Conservation (phyloP, 2,113 vertebrate genomes). For the Eurystomus gularis region DNA sequence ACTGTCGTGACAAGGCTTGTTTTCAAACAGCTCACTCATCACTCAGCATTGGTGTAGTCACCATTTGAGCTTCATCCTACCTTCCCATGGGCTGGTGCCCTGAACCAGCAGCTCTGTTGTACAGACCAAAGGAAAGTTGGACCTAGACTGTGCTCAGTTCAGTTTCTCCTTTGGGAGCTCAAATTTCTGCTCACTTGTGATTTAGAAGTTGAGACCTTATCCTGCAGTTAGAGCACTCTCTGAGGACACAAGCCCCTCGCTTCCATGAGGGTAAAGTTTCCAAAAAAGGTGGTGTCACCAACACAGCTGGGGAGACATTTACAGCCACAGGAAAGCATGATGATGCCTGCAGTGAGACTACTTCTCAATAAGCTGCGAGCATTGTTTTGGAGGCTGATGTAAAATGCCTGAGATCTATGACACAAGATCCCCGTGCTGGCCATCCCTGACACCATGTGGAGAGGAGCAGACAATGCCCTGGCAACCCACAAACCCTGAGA, state of each 20-base stretch:
- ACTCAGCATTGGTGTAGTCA: neutral
- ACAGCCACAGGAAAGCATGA: neutral
- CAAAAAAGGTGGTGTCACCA: neutral
- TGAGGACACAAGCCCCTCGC: neutral
- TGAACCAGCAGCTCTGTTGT: neutral
- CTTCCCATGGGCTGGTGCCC: neutral
- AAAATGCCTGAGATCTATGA: neutral
- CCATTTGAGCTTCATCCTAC: neutral
- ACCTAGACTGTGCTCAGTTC: neutral
- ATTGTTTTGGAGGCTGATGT: neutral
- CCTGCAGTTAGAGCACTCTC: fast-evolving
- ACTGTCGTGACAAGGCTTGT: neutral
- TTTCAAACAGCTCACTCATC: neutral
- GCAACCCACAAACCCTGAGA: neutral
- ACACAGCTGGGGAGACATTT: neutral
- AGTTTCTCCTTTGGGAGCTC: neutral
- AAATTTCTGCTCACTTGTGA: neutral
- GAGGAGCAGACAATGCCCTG: slow-evolving; percentile 28
- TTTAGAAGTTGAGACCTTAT: neutral
- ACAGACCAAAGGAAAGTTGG: neutral
- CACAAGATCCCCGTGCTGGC: neutral
- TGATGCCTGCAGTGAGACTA: neutral
- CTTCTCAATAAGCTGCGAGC: neutral
- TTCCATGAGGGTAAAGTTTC: neutral
- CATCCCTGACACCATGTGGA: neutral